Conservation (phyloP, 2,888 invertebrate genomes). For the Polietes domitor region DNA sequence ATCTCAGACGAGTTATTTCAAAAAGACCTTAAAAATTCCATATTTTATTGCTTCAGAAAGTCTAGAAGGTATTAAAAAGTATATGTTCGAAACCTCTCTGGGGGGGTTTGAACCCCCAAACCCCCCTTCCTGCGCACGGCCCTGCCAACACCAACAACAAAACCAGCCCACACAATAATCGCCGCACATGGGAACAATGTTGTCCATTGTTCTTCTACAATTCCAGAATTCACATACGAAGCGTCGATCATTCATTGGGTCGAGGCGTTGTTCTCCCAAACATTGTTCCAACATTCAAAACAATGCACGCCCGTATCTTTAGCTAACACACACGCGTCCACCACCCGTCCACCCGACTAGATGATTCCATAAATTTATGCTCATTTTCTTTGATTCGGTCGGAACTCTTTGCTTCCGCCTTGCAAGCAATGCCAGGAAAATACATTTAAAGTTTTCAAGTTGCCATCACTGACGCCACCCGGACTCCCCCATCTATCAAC, state of each 20-base stretch:
- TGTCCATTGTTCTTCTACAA: slow-evolving; percentile 42
- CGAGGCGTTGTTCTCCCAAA: background rate
- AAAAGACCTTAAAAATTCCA: too few relatives aligned
- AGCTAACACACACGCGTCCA: background rate
- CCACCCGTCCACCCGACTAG: too few relatives aligned
- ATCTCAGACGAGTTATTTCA: too few relatives aligned
- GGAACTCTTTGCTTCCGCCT: background rate
- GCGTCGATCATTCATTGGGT: background rate
- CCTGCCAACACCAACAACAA: slow-evolving; percentile 26
- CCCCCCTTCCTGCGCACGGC: too few relatives aligned
- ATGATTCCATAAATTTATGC: too few relatives aligned
- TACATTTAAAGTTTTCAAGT: background rate
- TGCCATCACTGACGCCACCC: slow-evolving; percentile 8
- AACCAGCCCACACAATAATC: slow-evolving; percentile 6
- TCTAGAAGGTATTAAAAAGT: too few relatives aligned
- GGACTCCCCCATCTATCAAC: background rate
- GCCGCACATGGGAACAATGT: slow-evolving; percentile 40
- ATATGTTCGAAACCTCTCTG: too few relatives aligned
- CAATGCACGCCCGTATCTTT: background rate
- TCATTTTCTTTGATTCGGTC: too few relatives aligned
- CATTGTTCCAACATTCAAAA: background rate
- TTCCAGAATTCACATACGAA: background rate
- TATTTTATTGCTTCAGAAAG: too few relatives aligned
- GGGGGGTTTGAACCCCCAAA: too few relatives aligned
- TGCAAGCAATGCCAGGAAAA: too few relatives aligned